Base-by-base conservation (phyloP, 2,888 invertebrate species). In the Oxycera nigricornis region DNA sequence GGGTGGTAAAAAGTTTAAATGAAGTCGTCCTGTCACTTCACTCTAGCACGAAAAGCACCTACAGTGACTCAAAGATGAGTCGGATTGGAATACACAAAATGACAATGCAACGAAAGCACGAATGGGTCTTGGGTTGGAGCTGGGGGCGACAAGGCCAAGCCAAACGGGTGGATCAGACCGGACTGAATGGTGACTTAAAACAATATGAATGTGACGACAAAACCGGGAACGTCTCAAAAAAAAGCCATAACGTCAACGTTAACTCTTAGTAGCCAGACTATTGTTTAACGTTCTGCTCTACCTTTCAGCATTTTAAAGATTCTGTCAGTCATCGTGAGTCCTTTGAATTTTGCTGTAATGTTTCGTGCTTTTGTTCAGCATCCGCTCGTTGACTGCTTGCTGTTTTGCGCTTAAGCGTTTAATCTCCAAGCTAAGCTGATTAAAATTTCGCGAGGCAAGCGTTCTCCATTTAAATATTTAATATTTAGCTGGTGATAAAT, bases 251-350 rank as follows among this genome's bases (percentile, higher is more conserved):
- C 46, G 67, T 46, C 24, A 67, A 28, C 28, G 39, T 24, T 20
- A 39, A 24, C 11, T 26, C 20, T 39, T 39, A 39, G 22, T 28
- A 62, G 35, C 14, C 31, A 59, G 59, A 59, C 59, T 24, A 59
- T 59, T 59, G 59, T 59, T 30, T 14, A 28, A 62, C 20, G 31
- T 62, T 46, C 28, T 67, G 26, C 3, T 46, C 6, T n/a, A 26
- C 26, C 7, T 67, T 24, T 24, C 46, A 67, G n/a, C 41, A 2
- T 46, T 67, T 67, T 46, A 24, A 14, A 17, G 26, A 28, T 41
- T 24, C 46, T 67, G 67, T 67, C 67, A 67, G 46, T 67, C 67
- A 35, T 62, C 35, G 14, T 67, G 52, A n/a, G 30, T 68, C 50
- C 31, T 68, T 52, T 30, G 50, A 68, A 22, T 65, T 65, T 65